phyloP scores from a whole-genome alignment of 2,797 vertebrate genomes.

The Spondyliosoma cantharus region DNA sequence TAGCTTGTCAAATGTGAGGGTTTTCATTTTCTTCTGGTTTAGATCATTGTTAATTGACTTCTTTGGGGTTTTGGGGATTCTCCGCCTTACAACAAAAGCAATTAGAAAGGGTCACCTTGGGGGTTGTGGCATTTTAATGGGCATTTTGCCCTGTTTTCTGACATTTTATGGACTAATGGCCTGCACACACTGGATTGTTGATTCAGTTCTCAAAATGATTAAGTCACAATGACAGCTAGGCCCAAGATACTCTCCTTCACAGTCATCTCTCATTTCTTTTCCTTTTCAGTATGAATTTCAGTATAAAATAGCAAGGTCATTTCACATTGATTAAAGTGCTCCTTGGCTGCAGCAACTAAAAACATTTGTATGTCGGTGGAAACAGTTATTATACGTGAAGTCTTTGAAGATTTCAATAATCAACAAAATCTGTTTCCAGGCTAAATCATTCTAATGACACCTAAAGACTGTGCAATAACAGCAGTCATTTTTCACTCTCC shows the following conservation, averaged over 20 bases:
- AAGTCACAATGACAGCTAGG: background rate
- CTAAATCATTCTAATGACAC: too few species aligned
- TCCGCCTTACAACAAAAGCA: background rate
- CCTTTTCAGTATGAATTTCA: too few species aligned
- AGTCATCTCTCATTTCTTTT: background rate
- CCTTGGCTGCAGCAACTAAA: too few species aligned
- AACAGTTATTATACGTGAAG: too few species aligned
- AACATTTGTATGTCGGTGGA: too few species aligned
- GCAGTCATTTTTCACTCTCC: background rate
- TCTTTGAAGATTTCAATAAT: too few species aligned
- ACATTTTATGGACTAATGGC: conserved; percentile 22
- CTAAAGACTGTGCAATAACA: too few species aligned
- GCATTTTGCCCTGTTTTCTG: conserved; percentile 26
- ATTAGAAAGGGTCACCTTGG: conserved; percentile 14
- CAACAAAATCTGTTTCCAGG: too few species aligned
- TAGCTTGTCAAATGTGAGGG: background rate
- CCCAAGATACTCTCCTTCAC: background rate
- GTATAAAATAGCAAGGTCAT: too few species aligned
- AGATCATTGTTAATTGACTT: conserved; percentile 7
- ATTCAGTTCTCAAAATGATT: background rate
- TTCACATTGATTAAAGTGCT: too few species aligned
- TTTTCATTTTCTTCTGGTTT: conserved; percentile 18
- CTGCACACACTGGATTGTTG: background rate
- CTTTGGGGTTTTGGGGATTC: conserved; percentile 8
- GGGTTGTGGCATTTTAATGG: background rate